These are phyloP conservation scores for Drosophila sproati DNA, from an alignment of 1,140 invertebrate genomes.

Conservation along the genomic window DNA sequence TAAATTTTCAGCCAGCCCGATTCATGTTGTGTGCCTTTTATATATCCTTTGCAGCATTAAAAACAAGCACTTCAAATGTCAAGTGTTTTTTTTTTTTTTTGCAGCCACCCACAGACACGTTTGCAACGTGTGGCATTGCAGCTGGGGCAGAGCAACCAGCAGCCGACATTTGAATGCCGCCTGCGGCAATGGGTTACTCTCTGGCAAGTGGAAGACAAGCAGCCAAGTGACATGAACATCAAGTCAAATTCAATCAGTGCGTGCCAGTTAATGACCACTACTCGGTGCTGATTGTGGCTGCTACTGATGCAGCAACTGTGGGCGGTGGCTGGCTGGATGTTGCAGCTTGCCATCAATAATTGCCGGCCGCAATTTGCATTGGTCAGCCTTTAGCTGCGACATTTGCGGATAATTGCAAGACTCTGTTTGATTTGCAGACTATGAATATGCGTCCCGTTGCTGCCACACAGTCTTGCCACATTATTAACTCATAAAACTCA, in stretches of 20 bases:
- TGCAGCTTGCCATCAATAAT: slow-evolving; percentile 5
- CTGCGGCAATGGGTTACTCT: slow-evolving; percentile 11
- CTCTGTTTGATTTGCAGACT: neutral
- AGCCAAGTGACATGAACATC: slow-evolving; percentile 41
- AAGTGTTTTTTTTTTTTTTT: slow-evolving; percentile 44
- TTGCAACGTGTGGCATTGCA: neutral
- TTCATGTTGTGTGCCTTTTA: neutral
- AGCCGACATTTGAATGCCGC: neutral
- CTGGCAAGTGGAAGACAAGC: slow-evolving; percentile 8
- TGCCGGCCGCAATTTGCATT: slow-evolving; percentile 17
- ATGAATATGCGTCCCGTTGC: neutral
- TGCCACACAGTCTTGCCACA: slow-evolving; percentile 8
- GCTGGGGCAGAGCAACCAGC: slow-evolving; percentile 5
- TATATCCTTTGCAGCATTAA: neutral
- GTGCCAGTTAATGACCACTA: slow-evolving; percentile 70
- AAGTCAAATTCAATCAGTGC: slow-evolving; percentile 74
- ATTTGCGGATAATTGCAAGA: slow-evolving; percentile 33
- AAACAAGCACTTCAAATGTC: slow-evolving; percentile 54
- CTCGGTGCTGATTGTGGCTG: slow-evolving; percentile 65
- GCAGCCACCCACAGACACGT: slow-evolving; percentile 8
- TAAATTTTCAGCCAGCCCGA: neutral
- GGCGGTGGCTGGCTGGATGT: neutral
- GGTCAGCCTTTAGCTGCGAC: slow-evolving; percentile 40
- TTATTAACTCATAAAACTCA: slow-evolving; percentile 79
- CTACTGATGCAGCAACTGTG: slow-evolving; percentile 1